These are phyloP conservation scores for Pipistrellus kuhlii DNA, from an alignment of 2,797 vertebrate genomes.

Conservation along the genomic window DNA sequence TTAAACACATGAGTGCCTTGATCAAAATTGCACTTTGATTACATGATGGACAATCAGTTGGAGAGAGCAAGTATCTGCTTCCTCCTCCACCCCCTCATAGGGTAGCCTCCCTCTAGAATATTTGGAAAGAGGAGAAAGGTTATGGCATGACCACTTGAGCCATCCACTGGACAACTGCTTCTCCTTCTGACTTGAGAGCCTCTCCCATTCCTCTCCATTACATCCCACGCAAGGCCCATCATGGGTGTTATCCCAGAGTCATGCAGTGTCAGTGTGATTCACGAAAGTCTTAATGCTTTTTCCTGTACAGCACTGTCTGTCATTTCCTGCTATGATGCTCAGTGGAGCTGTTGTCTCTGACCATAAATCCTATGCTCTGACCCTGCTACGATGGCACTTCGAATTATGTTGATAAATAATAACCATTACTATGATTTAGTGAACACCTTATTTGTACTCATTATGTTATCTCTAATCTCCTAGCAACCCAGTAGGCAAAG, in stretches of 20 bases:
- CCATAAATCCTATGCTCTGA: conserved; percentile 12
- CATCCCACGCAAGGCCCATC: not conserved
- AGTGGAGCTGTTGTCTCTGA: conserved; percentile 5
- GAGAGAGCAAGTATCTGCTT: not conserved
- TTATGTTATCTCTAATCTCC: conserved; percentile 20
- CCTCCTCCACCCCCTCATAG: not conserved
- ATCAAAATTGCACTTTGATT: not conserved
- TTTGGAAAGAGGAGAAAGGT: not conserved
- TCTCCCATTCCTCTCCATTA: not conserved
- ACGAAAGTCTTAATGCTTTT: not conserved
- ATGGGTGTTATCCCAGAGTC: not conserved
- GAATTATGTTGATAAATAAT: conserved; percentile 62
- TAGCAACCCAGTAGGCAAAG: not conserved
- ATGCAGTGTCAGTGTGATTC: not conserved
- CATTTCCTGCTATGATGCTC: not conserved
- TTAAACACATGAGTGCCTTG: not conserved
- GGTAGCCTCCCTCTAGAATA: not conserved
- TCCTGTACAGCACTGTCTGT: not conserved
- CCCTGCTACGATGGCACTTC: conserved; percentile 25
- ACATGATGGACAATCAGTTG: not conserved
- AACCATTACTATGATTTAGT: conserved; percentile 37
- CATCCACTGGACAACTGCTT: not conserved
- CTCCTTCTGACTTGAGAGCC: not conserved
- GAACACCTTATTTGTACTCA: not conserved
- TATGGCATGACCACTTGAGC: not conserved